These are phyloP conservation scores for Lasioglossum malachurum DNA, from an alignment of 2,888 invertebrate genomes.

Conservation along the genomic window DNA sequence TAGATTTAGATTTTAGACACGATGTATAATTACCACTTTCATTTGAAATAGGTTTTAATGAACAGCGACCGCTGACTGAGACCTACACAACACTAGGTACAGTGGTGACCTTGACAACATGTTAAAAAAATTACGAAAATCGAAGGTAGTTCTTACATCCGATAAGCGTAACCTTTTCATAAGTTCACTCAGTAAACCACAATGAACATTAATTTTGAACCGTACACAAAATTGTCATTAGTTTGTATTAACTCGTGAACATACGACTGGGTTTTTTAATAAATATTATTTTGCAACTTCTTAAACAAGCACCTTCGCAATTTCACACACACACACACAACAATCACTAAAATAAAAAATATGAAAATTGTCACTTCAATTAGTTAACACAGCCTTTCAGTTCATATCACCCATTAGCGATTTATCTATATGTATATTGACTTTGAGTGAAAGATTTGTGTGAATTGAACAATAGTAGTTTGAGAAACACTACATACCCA, in stretches of 20 bases:
- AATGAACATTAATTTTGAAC: not conserved
- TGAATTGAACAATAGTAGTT: not conserved
- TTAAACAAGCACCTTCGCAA: not conserved
- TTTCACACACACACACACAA: too few species aligned
- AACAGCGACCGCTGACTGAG: not conserved
- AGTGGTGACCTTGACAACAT: not conserved
- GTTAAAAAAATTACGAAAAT: not conserved
- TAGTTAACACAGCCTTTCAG: not conserved
- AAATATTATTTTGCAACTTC: not conserved
- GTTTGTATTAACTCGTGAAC: not conserved
- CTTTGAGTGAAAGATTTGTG: not conserved
- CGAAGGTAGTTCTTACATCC: not conserved
- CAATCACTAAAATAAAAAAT: not conserved
- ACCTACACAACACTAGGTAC: not conserved
- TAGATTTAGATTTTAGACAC: too few species aligned
- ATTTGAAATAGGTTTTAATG: not conserved
- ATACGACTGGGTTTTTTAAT: not conserved
- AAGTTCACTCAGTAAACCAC: not conserved
- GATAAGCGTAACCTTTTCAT: not conserved
- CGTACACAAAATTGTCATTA: not conserved
- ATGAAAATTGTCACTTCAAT: not conserved
- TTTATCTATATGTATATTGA: not conserved
- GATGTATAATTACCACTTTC: too few species aligned
- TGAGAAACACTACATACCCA: not conserved
- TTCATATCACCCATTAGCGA: not conserved